phyloP scores from a whole-genome alignment of 2,797 vertebrate species.

The Pteropus rufus region DNA sequence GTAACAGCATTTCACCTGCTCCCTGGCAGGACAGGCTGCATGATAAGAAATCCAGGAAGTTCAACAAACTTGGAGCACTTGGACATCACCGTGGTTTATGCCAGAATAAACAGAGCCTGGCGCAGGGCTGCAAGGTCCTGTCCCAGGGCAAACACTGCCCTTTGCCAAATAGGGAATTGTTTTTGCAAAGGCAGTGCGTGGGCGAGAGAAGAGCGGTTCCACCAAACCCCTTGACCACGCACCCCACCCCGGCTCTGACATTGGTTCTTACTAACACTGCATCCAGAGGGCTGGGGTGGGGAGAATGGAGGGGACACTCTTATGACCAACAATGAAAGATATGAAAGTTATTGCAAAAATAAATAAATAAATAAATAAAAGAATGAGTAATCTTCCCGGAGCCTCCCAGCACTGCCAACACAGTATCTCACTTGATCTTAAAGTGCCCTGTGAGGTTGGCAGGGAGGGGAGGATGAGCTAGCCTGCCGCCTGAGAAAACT shows the following conservation, averaged over 20 bases:
- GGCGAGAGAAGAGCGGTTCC: background rate
- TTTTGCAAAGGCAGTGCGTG: background rate
- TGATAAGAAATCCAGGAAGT: slow-evolving; percentile 80
- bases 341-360: background rate
- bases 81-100: slow-evolving; percentile 70
- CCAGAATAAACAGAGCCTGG: slow-evolving; percentile 79
- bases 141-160: slow-evolving; percentile 67
- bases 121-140: slow-evolving; percentile 54
- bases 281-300: fast-evolving
- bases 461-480: background rate
- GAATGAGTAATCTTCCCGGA: background rate
- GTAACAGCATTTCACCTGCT: slow-evolving; percentile 23
- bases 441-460: background rate
- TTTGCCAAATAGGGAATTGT: slow-evolving; percentile 64
- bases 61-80: slow-evolving; percentile 68
- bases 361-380: background rate
- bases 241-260: background rate
- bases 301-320: background rate
- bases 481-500: background rate
- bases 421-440: background rate
- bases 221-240: background rate
- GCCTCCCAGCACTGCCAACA: background rate
- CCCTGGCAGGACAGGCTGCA: slow-evolving; percentile 40
- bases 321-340: background rate
- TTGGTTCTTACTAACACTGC: background rate